Base-by-base conservation (phyloP, 2,113 vertebrate genomes). In the Scatophagus argus region DNA sequence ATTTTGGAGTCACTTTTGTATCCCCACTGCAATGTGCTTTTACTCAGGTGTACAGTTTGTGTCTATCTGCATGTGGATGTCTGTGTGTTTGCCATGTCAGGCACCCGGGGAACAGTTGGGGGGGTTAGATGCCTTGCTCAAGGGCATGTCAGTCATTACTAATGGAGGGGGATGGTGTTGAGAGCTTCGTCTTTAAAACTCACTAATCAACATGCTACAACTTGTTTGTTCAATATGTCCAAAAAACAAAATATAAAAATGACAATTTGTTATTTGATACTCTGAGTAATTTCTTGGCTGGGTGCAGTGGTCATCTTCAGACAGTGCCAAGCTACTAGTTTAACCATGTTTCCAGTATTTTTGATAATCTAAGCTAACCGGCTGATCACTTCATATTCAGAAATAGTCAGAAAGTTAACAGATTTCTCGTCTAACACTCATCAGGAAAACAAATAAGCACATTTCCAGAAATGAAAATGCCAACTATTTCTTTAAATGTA, bases 1-100 rank as follows among this genome's bases (percentile, higher is more conserved):
- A 16, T 75, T 78, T n/a, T 59, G 46, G 47, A 49, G 25, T 21
- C 8, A 9, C 32, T 36, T 67, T 56, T 62, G n/a, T 43, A 29
- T 25, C 31, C 8, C 6, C 17, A 29, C 21, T 23, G 44, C 61
- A 23, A 60, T 36, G 49, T 25, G 11, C 13, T 49, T 38, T 8
- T 23, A 55, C 5, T 27, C 31, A 39, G 4, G 47, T 64, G 1
- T 31, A 27, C n/a, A 63, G 3, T 44, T 62, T 65, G 21, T 36
- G 41, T n/a, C 9, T 13, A 1, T 46, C 10, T 47, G 21, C 12
- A 34, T 14, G 11, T 34, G 6, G 8, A 43, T 36, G 12, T 46
- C 17, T 31, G 19, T 52, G 6, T 55, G 67, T 38, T 8, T 66
- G 14, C n/a, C n/a, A n/a, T n/a, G n/a, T n/a, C n/a, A n/a, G n/a